phyloP scores from a whole-genome alignment of 2,888 invertebrate species.

The Nomada ruficornis region DNA sequence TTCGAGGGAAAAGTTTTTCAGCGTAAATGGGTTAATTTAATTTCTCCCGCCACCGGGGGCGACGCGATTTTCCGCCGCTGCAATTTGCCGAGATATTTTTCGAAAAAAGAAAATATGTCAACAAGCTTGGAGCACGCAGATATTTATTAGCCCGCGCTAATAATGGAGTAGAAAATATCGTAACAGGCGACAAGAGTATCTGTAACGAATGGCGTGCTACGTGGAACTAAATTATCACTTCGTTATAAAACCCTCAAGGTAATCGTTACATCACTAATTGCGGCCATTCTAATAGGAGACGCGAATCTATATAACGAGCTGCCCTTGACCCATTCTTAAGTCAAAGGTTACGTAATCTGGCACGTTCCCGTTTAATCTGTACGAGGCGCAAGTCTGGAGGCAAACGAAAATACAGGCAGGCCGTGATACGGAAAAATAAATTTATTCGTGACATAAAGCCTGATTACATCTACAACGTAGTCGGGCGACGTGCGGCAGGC shows the following conservation, averaged over 20 bases:
- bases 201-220: not conserved
- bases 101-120: no score
- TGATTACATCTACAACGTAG: slow-evolving; percentile 47
- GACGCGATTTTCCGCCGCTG: no score
- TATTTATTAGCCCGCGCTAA: not conserved
- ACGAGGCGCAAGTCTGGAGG: not conserved
- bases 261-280: slow-evolving; percentile 22
- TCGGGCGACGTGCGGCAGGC: slow-evolving; percentile 22
- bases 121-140: not conserved
- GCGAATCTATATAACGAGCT: slow-evolving; percentile 1
- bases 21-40: not conserved
- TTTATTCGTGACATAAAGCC: slow-evolving; percentile 49
- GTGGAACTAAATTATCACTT: not conserved
- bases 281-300: slow-evolving; percentile 6
- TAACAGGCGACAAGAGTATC: not conserved
- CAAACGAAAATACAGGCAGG: not conserved
- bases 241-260: not conserved
- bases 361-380: slow-evolving; percentile 24
- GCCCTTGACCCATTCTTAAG: slow-evolving; percentile 55
- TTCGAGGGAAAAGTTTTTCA: not conserved
- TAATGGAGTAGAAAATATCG: not conserved
- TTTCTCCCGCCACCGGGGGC: no score
- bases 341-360: slow-evolving; percentile 32
- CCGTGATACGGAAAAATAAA: slow-evolving; percentile 35
- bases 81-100: no score